Conservation (phyloP, 2,113 vertebrate species). For the Synodontis membranacea region DNA sequence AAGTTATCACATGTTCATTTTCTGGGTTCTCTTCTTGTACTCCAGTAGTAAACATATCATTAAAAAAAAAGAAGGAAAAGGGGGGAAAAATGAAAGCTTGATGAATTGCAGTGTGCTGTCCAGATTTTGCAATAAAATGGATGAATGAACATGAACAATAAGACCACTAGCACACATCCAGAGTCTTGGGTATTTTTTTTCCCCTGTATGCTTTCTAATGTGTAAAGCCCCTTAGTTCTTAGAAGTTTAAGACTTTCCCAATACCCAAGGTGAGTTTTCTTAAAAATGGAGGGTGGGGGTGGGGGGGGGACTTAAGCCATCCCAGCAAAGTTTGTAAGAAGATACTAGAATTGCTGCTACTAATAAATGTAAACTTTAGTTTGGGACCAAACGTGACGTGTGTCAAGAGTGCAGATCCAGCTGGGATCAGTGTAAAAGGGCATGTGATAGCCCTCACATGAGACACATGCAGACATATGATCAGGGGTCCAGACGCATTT, state of each 20-base stretch:
- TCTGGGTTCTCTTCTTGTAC: too few relatives aligned
- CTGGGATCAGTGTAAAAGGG: slow-evolving; percentile 3
- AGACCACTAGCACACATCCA: not conserved
- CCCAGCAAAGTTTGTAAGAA: not conserved
- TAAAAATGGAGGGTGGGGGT: too few relatives aligned
- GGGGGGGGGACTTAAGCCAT: not conserved
- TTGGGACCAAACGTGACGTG: not conserved
- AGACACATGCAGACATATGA: slow-evolving; percentile 54
- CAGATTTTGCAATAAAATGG: not conserved
- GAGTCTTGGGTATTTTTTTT: not conserved
- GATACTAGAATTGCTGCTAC: too few relatives aligned
- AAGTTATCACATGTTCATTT: not conserved
- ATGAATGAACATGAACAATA: not conserved
- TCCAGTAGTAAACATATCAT: not conserved
- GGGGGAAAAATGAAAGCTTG: not conserved
- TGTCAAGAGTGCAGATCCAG: not conserved
- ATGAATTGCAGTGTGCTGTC: not conserved
- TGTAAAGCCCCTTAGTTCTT: not conserved
- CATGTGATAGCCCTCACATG: slow-evolving; percentile 54
- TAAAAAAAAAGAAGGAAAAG: not conserved
- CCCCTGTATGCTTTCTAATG: not conserved
- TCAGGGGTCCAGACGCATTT: slow-evolving; percentile 30
- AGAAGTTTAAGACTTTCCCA: not conserved
- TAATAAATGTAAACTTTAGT: not conserved
- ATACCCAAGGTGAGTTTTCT: not conserved